phyloP scores from a whole-genome alignment of 2,113 vertebrate genomes.

The Gambusia holbrooki region DNA sequence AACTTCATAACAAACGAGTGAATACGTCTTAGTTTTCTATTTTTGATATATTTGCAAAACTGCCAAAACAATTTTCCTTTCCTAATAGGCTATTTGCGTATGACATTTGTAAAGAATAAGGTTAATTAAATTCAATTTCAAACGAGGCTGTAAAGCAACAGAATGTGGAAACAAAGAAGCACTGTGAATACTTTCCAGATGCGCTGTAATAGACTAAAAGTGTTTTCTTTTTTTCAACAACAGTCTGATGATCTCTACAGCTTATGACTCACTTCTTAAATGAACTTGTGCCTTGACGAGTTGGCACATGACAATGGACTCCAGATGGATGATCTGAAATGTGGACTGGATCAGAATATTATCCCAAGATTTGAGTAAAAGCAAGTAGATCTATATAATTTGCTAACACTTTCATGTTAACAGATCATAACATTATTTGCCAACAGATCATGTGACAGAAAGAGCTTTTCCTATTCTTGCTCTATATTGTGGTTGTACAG shows the following conservation, averaged over 20 bases:
- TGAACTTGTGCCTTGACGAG: slow-evolving; percentile 92
- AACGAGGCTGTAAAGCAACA: too few species aligned
- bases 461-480: slow-evolving; percentile 92
- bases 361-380: slow-evolving; percentile 84
- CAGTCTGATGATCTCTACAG: not conserved
- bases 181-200: not conserved
- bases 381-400: not conserved
- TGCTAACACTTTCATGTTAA: not conserved
- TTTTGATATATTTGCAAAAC: too few species aligned
- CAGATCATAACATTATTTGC: too few species aligned
- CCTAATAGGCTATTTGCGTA: too few species aligned
- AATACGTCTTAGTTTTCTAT: too few species aligned
- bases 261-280: slow-evolving; percentile 81
- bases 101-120: too few species aligned
- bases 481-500: slow-evolving; percentile 89
- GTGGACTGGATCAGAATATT: slow-evolving; percentile 92
- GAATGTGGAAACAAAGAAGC: too few species aligned
- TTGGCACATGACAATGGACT: slow-evolving; percentile 95
- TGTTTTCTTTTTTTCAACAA: not conserved
- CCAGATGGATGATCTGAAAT: slow-evolving; percentile 92
- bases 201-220: not conserved
- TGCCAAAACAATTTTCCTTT: too few species aligned
- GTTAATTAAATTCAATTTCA: too few species aligned
- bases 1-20: too few species aligned
- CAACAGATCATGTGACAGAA: not conserved